These are phyloP conservation scores for Marasmarcha lunaedactyla DNA, from an alignment of 2,888 invertebrate genomes.

Conservation along the genomic window DNA sequence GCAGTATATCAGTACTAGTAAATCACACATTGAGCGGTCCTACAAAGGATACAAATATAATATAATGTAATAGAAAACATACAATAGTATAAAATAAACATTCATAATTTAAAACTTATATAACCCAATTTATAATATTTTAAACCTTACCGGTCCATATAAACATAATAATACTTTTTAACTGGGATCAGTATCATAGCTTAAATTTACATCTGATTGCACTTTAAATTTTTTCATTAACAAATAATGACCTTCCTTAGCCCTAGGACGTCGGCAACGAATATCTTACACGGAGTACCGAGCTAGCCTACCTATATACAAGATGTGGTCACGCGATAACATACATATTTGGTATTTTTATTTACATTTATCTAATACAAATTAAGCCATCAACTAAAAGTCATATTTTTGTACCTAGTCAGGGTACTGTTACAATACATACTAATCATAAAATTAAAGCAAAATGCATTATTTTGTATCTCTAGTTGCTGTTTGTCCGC, in stretches of 20 bases:
- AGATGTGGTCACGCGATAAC: slow-evolving; percentile 34
- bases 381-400: slow-evolving; percentile 49
- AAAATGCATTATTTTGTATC: slow-evolving; percentile 65
- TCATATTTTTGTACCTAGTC: slow-evolving; percentile 58
- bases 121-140: slow-evolving; percentile 67
- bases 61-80: slow-evolving; percentile 49
- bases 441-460: slow-evolving; percentile 51
- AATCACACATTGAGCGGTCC: slow-evolving; percentile 50
- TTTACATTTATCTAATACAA: slow-evolving; percentile 53
- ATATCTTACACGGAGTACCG: slow-evolving; percentile 34
- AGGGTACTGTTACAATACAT: slow-evolving; percentile 35
- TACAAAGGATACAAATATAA: slow-evolving; percentile 35
- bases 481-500: slow-evolving; percentile 37
- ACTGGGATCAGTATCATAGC: slow-evolving; percentile 54
- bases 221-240: slow-evolving; percentile 59
- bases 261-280: slow-evolving; percentile 34
- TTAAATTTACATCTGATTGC: slow-evolving; percentile 66
- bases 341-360: slow-evolving; percentile 66
- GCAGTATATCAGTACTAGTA: slow-evolving; percentile 2
- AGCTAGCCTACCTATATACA: slow-evolving; percentile 54
- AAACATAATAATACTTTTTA: slow-evolving; percentile 70
- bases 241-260: slow-evolving; percentile 48
- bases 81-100: slow-evolving; percentile 60
- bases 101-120: slow-evolving; percentile 64
- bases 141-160: slow-evolving; percentile 64